A percentile compares a stretch with the other conserved stretches of the same genome.
phyloP scores from a whole-genome alignment of 2,888 invertebrate species.

The Choristoneura rosaceana region DNA sequence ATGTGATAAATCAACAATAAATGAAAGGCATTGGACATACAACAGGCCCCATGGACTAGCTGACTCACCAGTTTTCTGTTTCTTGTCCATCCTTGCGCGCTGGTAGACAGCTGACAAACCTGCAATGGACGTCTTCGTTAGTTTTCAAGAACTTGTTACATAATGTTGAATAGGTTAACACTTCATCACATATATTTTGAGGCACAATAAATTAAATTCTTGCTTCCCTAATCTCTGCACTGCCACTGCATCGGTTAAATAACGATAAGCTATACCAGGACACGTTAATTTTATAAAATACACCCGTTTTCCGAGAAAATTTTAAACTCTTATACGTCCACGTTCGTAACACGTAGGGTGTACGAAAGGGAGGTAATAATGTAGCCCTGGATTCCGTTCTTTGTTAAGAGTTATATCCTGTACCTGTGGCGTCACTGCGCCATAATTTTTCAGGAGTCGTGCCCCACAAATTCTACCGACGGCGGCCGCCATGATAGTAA shows the following conservation, averaged over 20 bases:
- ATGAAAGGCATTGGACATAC: slow-evolving; percentile 7
- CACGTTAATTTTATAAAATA: slow-evolving; percentile 63
- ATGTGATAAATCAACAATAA: slow-evolving; percentile 14
- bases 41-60: slow-evolving; percentile 20
- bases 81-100: slow-evolving; percentile 90
- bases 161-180: slow-evolving; percentile 82
- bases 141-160: slow-evolving; percentile 80
- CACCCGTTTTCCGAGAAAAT: slow-evolving; percentile 60
- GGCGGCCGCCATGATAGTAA: slow-evolving; percentile 94
- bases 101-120: slow-evolving; percentile 91
- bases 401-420: slow-evolving; percentile 62
- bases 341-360: slow-evolving; percentile 57
- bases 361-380: slow-evolving; percentile 50
- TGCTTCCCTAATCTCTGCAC: slow-evolving; percentile 45
- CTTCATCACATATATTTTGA: slow-evolving; percentile 59
- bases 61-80: slow-evolving; percentile 91
- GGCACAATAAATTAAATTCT: slow-evolving; percentile 49
- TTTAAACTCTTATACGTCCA: slow-evolving; percentile 52
- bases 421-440: slow-evolving; percentile 91
- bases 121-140: slow-evolving; percentile 82
- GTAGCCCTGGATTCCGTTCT: slow-evolving; percentile 49
- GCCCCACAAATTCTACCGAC: slow-evolving; percentile 94
- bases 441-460: slow-evolving; percentile 91
- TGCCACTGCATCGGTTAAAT: slow-evolving; percentile 51
- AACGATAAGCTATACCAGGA: slow-evolving; percentile 49